Evolutionary conservation across 2,797 vertebrate species (phyloP).

Genomic region (Spatula versicolor): DNA sequence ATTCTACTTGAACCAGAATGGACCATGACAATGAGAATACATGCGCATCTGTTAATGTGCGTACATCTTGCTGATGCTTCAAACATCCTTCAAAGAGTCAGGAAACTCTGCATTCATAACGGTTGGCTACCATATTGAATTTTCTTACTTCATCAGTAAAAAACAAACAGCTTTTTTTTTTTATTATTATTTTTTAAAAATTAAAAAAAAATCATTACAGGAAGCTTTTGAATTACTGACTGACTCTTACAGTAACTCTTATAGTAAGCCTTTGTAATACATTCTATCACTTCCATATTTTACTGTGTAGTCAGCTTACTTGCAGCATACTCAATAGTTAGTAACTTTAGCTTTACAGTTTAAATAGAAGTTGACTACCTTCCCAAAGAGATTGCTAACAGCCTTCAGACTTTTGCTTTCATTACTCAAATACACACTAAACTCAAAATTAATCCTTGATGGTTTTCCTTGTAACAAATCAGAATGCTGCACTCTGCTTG

Average conservation of each 20-base stretch:
- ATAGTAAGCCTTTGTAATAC: neutral
- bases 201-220: neutral
- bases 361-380: neutral
- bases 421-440: neutral
- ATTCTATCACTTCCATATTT: neutral
- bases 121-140: neutral
- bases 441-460: neutral
- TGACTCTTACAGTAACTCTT: neutral
- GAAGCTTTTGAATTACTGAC: neutral
- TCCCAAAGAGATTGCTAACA: neutral
- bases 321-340: neutral
- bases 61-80: neutral
- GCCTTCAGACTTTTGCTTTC: neutral
- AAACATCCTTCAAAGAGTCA: neutral
- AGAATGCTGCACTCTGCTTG: neutral
- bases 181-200: neutral
- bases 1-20: neutral
- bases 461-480: neutral
- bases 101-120: accelerated
- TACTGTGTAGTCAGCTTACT: neutral
- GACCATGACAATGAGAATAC: neutral
- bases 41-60: neutral
- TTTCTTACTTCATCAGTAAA: neutral
- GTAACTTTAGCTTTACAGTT: neutral
- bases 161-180: neutral